Evolutionary conservation across 2,888 invertebrate species (phyloP), one percentile per base, ranked within the genome.

Genomic region (Cryptus armator): DNA sequence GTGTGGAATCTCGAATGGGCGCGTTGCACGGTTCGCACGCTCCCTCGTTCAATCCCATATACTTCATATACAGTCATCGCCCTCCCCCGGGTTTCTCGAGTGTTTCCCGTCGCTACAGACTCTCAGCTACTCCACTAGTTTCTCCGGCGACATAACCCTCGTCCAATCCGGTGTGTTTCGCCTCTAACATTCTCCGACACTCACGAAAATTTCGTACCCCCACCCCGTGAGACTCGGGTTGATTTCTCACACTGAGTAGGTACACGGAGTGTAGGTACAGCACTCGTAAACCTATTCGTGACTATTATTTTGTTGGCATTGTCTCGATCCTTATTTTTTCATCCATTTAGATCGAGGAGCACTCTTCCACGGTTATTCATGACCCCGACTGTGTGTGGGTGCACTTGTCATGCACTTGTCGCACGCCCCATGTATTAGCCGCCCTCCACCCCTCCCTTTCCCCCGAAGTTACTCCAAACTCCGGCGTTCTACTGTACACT

Each of bases 391-490:
- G 48, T 56, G 62, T 59, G 44, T 62, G 72, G 44, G 32, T 59
- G 86, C 87, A 86, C 87, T 87, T 87, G 86, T 87, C 86, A 75
- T 72, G 85, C 87, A 88, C 88, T 88, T 88, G 88, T 86, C 86
- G 78, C 79, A 62, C 84, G 67, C 81, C 83, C 86, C 44, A 9
- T 77, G 70, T 81, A 80, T 84, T 67, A 84, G 66, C 81, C 74
- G n/a, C n/a, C n/a, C 74, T 70, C 88, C 89, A 88, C 90, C 90
- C 90, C 62, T 79, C 74, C 74, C 74, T 88, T 89, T 88, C 90
- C 90, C 90, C 53, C 32, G 44, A 10, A 90, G 90, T 91, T 91
- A 86, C 87, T 81, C 79, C 84, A 81, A 87, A 79, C 84, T 81
- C 76, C 77, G 76, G 80, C 80, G 81, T 64, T 72, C 82, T 66